phyloP scores from a whole-genome alignment of 2,888 invertebrate genomes.

The Drosophila sordidula region DNA sequence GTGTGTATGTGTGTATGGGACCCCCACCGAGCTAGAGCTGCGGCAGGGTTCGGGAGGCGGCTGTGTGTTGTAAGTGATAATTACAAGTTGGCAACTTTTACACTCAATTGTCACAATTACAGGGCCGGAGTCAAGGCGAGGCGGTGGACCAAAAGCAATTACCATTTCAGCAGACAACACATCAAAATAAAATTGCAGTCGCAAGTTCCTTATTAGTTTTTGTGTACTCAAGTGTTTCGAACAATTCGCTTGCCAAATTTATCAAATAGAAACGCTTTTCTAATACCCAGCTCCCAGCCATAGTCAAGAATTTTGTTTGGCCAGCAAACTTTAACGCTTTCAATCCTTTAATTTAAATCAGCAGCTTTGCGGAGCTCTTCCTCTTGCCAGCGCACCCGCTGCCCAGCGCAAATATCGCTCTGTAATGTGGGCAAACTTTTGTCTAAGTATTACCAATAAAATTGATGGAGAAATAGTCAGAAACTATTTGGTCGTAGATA shows the following conservation, averaged over 20 bases:
- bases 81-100: slow-evolving; percentile 78
- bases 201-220: slow-evolving; percentile 61
- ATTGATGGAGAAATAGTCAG: slow-evolving; percentile 79
- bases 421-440: slow-evolving; percentile 72
- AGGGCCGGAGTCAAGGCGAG: slow-evolving; percentile 47
- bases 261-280: slow-evolving; percentile 63
- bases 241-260: slow-evolving; percentile 44
- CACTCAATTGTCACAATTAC: slow-evolving; percentile 73
- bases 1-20: not conserved
- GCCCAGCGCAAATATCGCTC: slow-evolving; percentile 31
- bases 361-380: slow-evolving; percentile 11
- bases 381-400: not conserved
- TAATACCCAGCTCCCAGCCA: slow-evolving; percentile 39
- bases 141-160: slow-evolving; percentile 59
- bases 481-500: slow-evolving; percentile 80
- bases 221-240: slow-evolving; percentile 24
- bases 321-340: slow-evolving; percentile 66
- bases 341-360: slow-evolving; percentile 75
- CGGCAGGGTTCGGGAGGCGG: slow-evolving; percentile 3
- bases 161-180: slow-evolving; percentile 67
- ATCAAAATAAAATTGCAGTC: slow-evolving; percentile 54
- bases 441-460: slow-evolving; percentile 80
- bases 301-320: slow-evolving; percentile 41
- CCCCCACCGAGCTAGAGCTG: slow-evolving; percentile 25
- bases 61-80: slow-evolving; percentile 72